phyloP scores from a whole-genome alignment of 2,113 vertebrate species.

The Cepphus grylle region DNA sequence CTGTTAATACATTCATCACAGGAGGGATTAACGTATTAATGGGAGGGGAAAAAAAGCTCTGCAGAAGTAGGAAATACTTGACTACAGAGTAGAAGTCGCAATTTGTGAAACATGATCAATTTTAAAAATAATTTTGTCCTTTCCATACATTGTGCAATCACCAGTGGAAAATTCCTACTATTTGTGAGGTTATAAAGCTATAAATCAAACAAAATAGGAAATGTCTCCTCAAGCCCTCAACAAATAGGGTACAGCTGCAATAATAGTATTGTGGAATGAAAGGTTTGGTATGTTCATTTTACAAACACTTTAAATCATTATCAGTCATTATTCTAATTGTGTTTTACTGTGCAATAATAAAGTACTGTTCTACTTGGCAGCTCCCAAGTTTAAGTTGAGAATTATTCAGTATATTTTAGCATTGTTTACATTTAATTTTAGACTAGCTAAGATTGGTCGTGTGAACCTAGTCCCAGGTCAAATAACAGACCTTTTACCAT shows the following conservation, averaged over 20 bases:
- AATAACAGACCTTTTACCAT: slow-evolving; percentile 47
- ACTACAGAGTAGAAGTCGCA: background rate
- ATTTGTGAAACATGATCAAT: background rate
- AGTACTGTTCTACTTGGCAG: slow-evolving; percentile 29
- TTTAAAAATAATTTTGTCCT: background rate
- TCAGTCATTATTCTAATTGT: background rate
- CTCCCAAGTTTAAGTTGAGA: background rate
- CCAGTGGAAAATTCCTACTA: slow-evolving; percentile 34
- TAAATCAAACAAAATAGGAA: slow-evolving; percentile 68
- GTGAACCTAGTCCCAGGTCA: slow-evolving; percentile 54
- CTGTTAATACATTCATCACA: background rate
- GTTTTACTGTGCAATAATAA: slow-evolving; percentile 15
- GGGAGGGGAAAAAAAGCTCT: background rate
- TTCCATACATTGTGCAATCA: slow-evolving; percentile 5
- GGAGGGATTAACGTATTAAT: background rate
- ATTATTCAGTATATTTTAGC: slow-evolving; percentile 1
- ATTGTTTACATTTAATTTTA: slow-evolving; percentile 60
- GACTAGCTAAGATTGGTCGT: background rate
- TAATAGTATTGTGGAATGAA: slow-evolving; percentile 43
- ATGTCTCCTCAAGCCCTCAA: slow-evolving; percentile 9
- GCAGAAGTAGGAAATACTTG: background rate
- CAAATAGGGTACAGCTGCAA: slow-evolving; percentile 43
- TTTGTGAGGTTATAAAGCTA: background rate
- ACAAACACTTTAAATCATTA: slow-evolving; percentile 34
- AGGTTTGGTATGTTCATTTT: background rate